These are phyloP conservation scores for Gibbula magus DNA, from an alignment of 2,888 invertebrate genomes.

Conservation along the genomic window DNA sequence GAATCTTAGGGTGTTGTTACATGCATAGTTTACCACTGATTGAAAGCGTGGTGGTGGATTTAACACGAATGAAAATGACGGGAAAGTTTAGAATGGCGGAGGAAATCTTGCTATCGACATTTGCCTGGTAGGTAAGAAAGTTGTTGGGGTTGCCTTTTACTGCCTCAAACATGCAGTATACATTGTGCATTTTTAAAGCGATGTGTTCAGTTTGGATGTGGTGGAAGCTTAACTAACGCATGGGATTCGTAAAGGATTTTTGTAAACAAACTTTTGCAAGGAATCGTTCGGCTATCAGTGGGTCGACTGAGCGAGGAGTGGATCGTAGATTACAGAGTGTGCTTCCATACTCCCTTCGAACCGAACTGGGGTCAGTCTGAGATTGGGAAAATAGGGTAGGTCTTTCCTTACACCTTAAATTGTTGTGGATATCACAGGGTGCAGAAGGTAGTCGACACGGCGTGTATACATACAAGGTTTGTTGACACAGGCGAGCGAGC, in stretches of 20 bases:
- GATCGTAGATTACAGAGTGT: not conserved
- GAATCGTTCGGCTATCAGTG: not conserved
- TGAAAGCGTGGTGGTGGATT: not conserved
- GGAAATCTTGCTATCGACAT: not conserved
- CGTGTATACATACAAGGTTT: no score
- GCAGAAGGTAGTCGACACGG: no score
- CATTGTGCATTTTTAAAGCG: not conserved
- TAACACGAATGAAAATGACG: not conserved
- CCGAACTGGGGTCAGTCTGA: no score
- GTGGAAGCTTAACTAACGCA: not conserved
- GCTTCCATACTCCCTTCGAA: no score
- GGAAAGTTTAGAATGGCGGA: not conserved
- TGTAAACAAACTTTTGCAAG: conserved; percentile 12
- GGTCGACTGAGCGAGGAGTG: not conserved
- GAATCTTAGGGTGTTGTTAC: no score
- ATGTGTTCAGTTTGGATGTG: not conserved
- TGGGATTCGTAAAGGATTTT: not conserved
- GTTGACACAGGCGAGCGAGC: no score
- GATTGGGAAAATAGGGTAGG: no score
- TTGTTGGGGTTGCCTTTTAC: not conserved
- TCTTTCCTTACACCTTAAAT: no score
- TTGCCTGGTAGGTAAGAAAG: not conserved
- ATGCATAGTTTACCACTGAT: no score
- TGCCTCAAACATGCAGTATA: not conserved
- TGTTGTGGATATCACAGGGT: no score